Percentiles rank a stretch among this genome's conserved stretches.
Conservation (phyloP, 2,888 invertebrate species). For the Pachymerium ferrugineum region DNA sequence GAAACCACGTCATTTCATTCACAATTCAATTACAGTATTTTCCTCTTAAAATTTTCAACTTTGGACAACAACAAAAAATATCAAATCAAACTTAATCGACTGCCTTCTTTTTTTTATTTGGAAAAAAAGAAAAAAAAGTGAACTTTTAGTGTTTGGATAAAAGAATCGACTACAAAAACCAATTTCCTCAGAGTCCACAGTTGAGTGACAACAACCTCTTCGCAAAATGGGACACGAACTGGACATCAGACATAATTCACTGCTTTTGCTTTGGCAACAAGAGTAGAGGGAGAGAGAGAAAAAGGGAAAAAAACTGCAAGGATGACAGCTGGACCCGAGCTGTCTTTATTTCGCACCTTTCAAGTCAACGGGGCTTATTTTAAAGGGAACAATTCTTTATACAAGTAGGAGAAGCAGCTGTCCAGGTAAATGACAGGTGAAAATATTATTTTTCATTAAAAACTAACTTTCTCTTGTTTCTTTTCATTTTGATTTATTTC, state of each 20-base stretch:
- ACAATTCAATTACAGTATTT: slow-evolving; percentile 8
- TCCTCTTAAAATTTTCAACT: not conserved
- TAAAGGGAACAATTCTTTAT: not conserved
- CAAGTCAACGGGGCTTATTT: slow-evolving; percentile 11
- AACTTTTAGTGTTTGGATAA: not conserved
- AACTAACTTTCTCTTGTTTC: too few species aligned
- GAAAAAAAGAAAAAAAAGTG: too few species aligned
- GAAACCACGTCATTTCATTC: not conserved
- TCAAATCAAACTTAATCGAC: not conserved
- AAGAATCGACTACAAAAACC: slow-evolving; percentile 1
- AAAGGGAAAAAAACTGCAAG: not conserved
- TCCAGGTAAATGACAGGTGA: too few species aligned
- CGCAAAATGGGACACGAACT: slow-evolving; percentile 13
- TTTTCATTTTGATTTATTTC: too few species aligned
- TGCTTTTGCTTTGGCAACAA: slow-evolving; percentile 25
- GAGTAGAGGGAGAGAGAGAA: not conserved
- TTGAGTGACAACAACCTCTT: slow-evolving; percentile 25
- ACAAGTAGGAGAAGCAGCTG: too few species aligned
- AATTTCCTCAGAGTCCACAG: slow-evolving; percentile 21
- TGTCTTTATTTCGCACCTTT: slow-evolving; percentile 26
- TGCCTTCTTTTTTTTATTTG: not conserved
- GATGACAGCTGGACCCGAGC: slow-evolving; percentile 20
- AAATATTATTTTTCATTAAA: too few species aligned
- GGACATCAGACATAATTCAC: slow-evolving; percentile 27
- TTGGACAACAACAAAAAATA: not conserved